Evolutionary conservation across 2,113 vertebrate genomes (phyloP), one percentile per base, ranked within the genome.

Genomic region (Meriones unguiculatus): DNA sequence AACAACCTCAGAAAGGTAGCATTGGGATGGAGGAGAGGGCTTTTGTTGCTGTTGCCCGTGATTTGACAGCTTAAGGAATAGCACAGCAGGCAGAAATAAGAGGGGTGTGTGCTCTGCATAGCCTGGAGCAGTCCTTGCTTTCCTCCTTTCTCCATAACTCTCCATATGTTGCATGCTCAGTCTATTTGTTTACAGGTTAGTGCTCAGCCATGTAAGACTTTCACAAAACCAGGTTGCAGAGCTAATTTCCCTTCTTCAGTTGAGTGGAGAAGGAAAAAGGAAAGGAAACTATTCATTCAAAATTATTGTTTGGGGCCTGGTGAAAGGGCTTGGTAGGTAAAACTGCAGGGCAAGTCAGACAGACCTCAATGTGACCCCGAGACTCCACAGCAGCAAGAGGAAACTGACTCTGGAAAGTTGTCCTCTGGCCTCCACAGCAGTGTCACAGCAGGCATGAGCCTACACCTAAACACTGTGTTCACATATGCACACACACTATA

Each of bases 241-340:
- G 59, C 12, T 52, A 50, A 50, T 20, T 80, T 82, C 77, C 35
- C 54, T 92, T 76, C 57, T 91, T 64, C 15, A 35, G 9, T 69
- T 90, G 81, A 9, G 24, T 82, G 14, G 80, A 88, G 81, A 87
- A 77, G 94, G 59, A 35, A 81, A 80, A 76, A 73, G 57, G n/a
- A 87, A 95, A 94, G 30, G 17, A 89, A 80, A 15, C 50, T 7
- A 70, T 30, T 86, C 9, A 14, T 80, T 87, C 35, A 76, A 76
- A 70, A 54, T 46, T 77, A 15, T 15, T 28, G 12, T 28, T 50
- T 50, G 24, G 24, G 75, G 38, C n/a, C 11, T 50, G 75, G 41
- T 77, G 41, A 50, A 24, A 50, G 50, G 75, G 41, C 38, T 46
- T 28, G n/a, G 0, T 50, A 76, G 24, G 75, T 46, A 77, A 77